Evolutionary conservation across 1,140 invertebrate genomes (phyloP), one percentile per base, ranked within the genome.

Genomic region (Holotrichia oblita): DNA sequence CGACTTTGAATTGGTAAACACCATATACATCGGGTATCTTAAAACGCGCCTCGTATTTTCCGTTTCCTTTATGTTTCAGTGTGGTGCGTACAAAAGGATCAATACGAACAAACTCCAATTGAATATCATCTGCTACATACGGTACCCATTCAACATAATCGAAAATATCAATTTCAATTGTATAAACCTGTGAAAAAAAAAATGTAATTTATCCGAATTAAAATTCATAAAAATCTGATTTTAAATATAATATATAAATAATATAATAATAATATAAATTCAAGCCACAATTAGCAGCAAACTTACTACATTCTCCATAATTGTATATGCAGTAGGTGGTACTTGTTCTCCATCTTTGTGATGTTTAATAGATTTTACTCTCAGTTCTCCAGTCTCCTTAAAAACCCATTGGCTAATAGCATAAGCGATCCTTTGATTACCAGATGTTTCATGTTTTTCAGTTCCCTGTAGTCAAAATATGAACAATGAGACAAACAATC

Each of bases 1-100:
- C 97, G 7, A 99, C 96, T 86, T 98, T 96, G 87, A 99, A 99
- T 88, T 99, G 97, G 87, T 97, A 99, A 3, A 99, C 98, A 14
- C 99, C 99, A 88, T 99, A 99, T 0, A 99, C 98, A 89, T 99
- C 99, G 3, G 99, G 99, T 79, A 99, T 95, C 84, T 96, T 97
- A 87, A 99, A 99, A 75, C 92, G 91, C 0, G 95, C 94, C 83
- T 95, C 92, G 82, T 98, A 98, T 12, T 91, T 89, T 4, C 97
- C 97, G 83, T 92, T 91, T 0, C 89, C 88, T 55, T 93, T 92
- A 80, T 91, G 91, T 82, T 93, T 92, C 84, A 99, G 89, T 0
- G 91, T 94, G 22, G 93, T 96, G 74, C 98, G 91, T 3, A 99
- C 93, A 87, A 99, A 99, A 3, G 99, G 98, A 92, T 99, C 99